phyloP scores from a whole-genome alignment of 2,113 vertebrate genomes.

The Haplotaxodon microlepis region DNA sequence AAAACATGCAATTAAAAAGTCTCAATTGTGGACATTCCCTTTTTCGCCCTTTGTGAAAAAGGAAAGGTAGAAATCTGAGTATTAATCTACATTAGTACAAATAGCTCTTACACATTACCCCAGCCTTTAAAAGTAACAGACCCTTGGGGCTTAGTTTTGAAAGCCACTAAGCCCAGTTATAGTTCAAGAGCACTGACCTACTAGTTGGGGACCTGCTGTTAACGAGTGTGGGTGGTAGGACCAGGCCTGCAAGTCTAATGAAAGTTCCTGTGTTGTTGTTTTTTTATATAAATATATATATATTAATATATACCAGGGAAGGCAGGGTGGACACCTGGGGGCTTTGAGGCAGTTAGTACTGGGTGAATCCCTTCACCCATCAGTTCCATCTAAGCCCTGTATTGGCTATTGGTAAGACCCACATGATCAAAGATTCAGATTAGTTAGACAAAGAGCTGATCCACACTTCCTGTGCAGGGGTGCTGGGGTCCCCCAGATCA shows the following conservation, averaged over 20 bases:
- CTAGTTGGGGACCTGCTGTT: neutral
- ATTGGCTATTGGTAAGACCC: too few species aligned
- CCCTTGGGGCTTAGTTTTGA: neutral
- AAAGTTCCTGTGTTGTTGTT: neutral
- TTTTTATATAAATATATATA: too few species aligned
- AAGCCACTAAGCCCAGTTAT: neutral
- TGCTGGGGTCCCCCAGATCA: too few species aligned
- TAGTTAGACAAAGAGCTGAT: too few species aligned
- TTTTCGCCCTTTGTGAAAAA: neutral
- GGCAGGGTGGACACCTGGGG: too few species aligned
- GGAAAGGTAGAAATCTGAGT: neutral
- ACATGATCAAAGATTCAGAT: too few species aligned
- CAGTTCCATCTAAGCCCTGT: too few species aligned
- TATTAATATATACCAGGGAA: too few species aligned
- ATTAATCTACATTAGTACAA: neutral
- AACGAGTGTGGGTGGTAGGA: neutral
- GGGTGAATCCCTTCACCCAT: too few species aligned
- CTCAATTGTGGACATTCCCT: neutral
- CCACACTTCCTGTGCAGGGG: too few species aligned
- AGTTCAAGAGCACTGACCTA: neutral
- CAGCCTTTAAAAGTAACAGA: neutral
- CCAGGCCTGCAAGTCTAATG: neutral
- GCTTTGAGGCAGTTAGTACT: too few species aligned
- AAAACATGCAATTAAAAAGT: neutral
- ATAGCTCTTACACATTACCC: neutral